These are phyloP conservation scores for Arbacia lixula DNA, from an alignment of 53 echinoderm and acorn worm genomes.

Conservation along the genomic window DNA sequence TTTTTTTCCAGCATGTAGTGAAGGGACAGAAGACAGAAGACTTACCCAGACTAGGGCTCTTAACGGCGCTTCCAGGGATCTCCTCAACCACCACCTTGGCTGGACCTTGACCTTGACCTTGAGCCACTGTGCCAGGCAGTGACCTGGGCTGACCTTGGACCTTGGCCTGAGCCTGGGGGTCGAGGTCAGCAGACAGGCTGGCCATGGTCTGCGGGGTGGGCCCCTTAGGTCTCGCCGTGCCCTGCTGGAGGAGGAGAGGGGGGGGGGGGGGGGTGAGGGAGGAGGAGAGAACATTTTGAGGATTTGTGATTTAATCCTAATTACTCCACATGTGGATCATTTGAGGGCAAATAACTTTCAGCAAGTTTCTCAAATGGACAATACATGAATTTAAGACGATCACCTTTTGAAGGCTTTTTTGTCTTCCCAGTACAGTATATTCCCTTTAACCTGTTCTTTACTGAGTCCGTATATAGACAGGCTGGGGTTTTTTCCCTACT, in stretches of 20 bases:
- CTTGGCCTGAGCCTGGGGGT: slow-evolving; percentile 33
- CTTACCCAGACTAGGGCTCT: slow-evolving; percentile 39
- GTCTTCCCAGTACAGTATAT: no score
- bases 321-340: no score
- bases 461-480: no score
- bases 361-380: no score
- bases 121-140: slow-evolving; percentile 10
- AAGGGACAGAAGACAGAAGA: neutral
- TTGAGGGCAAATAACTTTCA: no score
- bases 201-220: slow-evolving; percentile 44
- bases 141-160: slow-evolving; percentile 52
- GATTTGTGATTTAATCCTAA: no score
- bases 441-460: no score
- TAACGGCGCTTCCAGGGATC: slow-evolving; percentile 4
- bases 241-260: slow-evolving; percentile 23
- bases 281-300: no score
- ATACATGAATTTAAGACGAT: no score
- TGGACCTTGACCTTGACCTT: slow-evolving; percentile 11
- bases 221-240: slow-evolving; percentile 41
- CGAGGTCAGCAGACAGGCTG: slow-evolving; percentile 34
- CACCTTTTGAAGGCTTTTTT: no score
- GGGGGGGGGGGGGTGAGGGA: neutral
- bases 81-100: slow-evolving; percentile 32
- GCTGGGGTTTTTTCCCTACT: no score
- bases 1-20: no score